phyloP scores from a whole-genome alignment of 2,797 vertebrate species.

The Enteromius thamalakanensis region DNA sequence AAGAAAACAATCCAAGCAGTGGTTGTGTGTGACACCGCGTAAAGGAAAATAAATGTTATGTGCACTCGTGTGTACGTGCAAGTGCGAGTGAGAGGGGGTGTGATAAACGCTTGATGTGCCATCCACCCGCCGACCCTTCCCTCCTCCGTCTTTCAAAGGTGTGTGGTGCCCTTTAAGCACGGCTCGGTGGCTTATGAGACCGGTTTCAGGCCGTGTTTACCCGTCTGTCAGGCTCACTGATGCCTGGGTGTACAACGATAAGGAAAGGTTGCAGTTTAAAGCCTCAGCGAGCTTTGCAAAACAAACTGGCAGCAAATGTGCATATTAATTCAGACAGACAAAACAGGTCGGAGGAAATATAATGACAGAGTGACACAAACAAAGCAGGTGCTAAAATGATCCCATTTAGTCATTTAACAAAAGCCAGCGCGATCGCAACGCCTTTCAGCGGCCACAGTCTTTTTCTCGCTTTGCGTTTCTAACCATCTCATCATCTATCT shows the following conservation, averaged over 20 bases:
- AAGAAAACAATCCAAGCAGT: conserved; percentile 18
- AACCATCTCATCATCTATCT: conserved; percentile 29
- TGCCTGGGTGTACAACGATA: conserved; percentile 53
- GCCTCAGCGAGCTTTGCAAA: conserved; percentile 44
- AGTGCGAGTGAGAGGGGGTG: conserved; percentile 15
- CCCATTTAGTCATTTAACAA: conserved; percentile 59
- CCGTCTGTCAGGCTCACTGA: conserved; percentile 55
- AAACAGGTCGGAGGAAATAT: conserved; percentile 47
- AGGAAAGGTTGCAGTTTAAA: conserved; percentile 59
- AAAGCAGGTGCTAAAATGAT: conserved; percentile 61
- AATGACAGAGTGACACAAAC: conserved; percentile 47
- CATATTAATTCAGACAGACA: conserved; percentile 59
- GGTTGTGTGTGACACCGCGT: conserved; percentile 32
- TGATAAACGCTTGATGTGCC: conserved; percentile 44
- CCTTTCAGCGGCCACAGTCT: conserved; percentile 43
- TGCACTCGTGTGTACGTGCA: conserved; percentile 40
- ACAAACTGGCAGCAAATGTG: conserved; percentile 46
- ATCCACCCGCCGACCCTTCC: conserved; percentile 24
- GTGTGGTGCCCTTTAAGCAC: conserved; percentile 49
- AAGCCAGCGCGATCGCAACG: conserved; percentile 23
- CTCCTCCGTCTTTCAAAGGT: conserved; percentile 49
- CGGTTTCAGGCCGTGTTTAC: conserved; percentile 51
- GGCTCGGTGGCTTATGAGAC: conserved; percentile 51
- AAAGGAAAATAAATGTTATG: conserved; percentile 40
- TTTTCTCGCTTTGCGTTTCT: not conserved